A percentile compares a stretch with the other conserved stretches of the same genome.
These are phyloP conservation scores for Paramisgurnus dabryanus DNA, from an alignment of 2,113 vertebrate genomes.

Conservation along the genomic window DNA sequence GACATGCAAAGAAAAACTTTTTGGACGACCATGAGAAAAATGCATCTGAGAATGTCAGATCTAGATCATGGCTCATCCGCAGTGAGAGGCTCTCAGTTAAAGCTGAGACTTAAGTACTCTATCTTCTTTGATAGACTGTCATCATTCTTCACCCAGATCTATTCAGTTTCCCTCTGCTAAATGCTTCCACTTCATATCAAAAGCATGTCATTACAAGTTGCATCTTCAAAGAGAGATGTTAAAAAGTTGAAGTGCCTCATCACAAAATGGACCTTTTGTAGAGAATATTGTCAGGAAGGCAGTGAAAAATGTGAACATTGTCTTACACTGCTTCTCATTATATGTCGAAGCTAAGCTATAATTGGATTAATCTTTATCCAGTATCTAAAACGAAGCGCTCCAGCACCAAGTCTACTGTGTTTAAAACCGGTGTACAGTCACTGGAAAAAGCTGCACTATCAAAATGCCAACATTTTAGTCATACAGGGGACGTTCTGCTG, in stretches of 20 bases:
- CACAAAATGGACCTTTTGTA: slow-evolving; percentile 9
- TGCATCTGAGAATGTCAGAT: background rate
- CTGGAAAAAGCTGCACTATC: background rate
- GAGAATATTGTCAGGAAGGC: slow-evolving; percentile 10
- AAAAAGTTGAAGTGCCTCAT: slow-evolving; percentile 29
- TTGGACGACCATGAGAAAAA: background rate
- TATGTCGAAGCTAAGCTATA: background rate
- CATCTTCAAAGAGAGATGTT: slow-evolving; percentile 35
- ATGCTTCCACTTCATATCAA: slow-evolving; percentile 51
- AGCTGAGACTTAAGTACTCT: slow-evolving; percentile 46
- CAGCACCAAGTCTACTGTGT: background rate
- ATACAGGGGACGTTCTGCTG: slow-evolving; percentile 27
- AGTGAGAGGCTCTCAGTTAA: slow-evolving; percentile 44
- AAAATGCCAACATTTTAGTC: background rate
- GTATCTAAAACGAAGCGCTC: background rate
- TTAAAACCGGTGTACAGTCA: background rate
- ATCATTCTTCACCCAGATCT: slow-evolving; percentile 42
- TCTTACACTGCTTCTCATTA: background rate
- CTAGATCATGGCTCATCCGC: slow-evolving; percentile 37
- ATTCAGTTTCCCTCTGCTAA: slow-evolving; percentile 38
- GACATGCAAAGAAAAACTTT: slow-evolving; percentile 7
- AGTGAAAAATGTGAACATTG: background rate
- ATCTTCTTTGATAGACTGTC: slow-evolving; percentile 41
- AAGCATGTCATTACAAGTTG: slow-evolving; percentile 41
- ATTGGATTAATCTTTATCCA: background rate